Base-by-base conservation (phyloP, 92 coral and sea anemone genomes). In the Palythoa heliodiscus region DNA sequence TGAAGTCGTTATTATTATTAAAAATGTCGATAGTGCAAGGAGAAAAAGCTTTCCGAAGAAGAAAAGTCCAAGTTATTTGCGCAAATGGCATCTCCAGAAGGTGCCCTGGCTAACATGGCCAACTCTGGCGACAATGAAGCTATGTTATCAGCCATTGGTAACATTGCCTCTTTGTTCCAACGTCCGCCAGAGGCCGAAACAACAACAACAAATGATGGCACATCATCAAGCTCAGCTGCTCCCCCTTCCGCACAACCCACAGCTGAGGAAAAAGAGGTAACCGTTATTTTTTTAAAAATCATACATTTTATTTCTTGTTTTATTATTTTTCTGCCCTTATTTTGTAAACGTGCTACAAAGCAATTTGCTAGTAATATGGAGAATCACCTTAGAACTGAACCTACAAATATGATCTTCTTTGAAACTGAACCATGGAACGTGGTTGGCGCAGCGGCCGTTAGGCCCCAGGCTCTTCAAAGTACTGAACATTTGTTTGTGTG, bases 51-150 rank as follows among this genome's bases (percentile, higher is more conserved):
- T 50, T 64, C 84, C 22, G 5, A 66, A 66, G 74, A 64, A 43
- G 74, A 80, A 23, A 52, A 64, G 47, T 40, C 73, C 39, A 52
- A 66, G 23, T 14, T 80, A 20, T 43, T 80, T 64, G 40, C 84
- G 3, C 47, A 80, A 14, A 47, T 80, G 84, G 73, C 47, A 1
- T 80, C 84, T 11, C 74, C 84, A 7, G 16, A 64, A 7, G 84
- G 84, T 0, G 74, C 14, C 37, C n/a, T 80, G 13, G 74, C 84
- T 1, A 80, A 80, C 40, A 80, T 80, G 84, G 84, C 63, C 39
- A 80, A 47, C 13, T 80, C 84, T 7, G 74, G 84, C n/a, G 16
- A 80, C 12, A 64, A 19, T 14, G 72, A 80, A 63, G 74, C 14
- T 8, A 64, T 64, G 84, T 47, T 80, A 38, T 12, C 84, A 25